Base-by-base conservation (phyloP, 2,888 invertebrate genomes). In the Automeris io region DNA sequence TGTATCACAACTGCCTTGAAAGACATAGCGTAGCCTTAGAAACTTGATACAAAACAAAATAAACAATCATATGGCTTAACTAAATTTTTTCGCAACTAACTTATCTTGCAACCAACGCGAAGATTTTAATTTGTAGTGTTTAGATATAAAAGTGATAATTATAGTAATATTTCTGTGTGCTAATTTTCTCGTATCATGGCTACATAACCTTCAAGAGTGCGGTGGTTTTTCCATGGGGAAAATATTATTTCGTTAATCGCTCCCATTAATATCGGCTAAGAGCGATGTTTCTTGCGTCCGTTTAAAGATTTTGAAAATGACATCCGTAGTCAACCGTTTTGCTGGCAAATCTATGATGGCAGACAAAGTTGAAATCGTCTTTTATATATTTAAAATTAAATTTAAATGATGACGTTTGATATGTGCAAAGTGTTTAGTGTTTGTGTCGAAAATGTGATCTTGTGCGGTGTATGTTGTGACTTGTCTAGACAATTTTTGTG, bases 31-130 rank as follows among this genome's bases (percentile, higher is more conserved):
- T 77, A 71, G 76, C 78, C 85, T 75, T 82, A 83, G 85, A 76
- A 82, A 83, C 85, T 70, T 43, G 57, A 62, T 55, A 58, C 79
- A 71, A 81, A 83, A 85, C 82, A 82, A 82, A 82, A 83, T 78
- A 83, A 85, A 83, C 81, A 79, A 70, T 49, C 53, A 43, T 51
- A 57, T 42, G 21, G 24, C 23, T 25, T 41, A 37, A 11, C 26
- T 35, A 13, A 26, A 18, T 33, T 40, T 50, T 42, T 26, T 32
- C 16, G 32, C 35, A 24, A 18, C 40, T 44, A 35, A 43, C 41
- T 33, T 38, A 42, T 51, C 48, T n/a, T n/a, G n/a, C n/a, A n/a
- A n/a, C n/a, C n/a, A n/a, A n/a, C n/a, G n/a, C n/a, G n/a, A n/a
- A n/a, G n/a, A n/a, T n/a, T n/a, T n/a, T n/a, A n/a, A n/a, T n/a